Conservation (phyloP, 2,888 invertebrate genomes). For the Pachydiplax longipennis region DNA sequence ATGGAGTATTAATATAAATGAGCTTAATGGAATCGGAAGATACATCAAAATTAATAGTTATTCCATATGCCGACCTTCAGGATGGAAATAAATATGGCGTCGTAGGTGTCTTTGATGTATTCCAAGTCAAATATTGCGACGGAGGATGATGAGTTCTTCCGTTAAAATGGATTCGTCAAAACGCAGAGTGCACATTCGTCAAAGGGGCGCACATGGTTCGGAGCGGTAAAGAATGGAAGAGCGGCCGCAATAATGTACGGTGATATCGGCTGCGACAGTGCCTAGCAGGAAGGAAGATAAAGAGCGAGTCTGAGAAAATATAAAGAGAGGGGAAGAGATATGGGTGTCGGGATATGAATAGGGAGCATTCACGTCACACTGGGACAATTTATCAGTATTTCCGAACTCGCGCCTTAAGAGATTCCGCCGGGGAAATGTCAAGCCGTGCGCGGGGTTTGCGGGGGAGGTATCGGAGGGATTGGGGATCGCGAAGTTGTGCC, state of each 20-base stretch:
- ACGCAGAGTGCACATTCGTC: background rate
- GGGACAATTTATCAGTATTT: slow-evolving; percentile 44
- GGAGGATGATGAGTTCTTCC: background rate
- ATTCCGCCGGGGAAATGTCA: slow-evolving; percentile 29
- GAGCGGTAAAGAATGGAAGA: background rate
- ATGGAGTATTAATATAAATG: too few relatives aligned
- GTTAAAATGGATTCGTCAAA: slow-evolving; percentile 1
- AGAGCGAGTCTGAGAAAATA: slow-evolving; percentile 22
- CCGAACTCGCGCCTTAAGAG: slow-evolving; percentile 43
- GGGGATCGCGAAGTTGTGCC: background rate
- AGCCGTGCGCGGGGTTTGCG: background rate
- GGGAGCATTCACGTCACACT: slow-evolving; percentile 40
- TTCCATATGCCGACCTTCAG: too few relatives aligned
- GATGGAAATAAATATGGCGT: too few relatives aligned
- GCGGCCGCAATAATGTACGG: background rate
- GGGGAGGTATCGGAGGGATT: background rate
- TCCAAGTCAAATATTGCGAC: background rate
- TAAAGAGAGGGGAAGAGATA: slow-evolving; percentile 24
- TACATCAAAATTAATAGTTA: too few relatives aligned
- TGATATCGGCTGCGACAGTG: slow-evolving; percentile 35
- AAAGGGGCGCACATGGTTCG: background rate
- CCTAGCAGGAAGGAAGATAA: slow-evolving; percentile 1
- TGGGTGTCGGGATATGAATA: slow-evolving; percentile 39
- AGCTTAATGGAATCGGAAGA: too few relatives aligned
- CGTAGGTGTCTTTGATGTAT: background rate